Evolutionary conservation across 2,113 vertebrate species (phyloP), one percentile per base, ranked within the genome.

Genomic region (Mastomys coucha): DNA sequence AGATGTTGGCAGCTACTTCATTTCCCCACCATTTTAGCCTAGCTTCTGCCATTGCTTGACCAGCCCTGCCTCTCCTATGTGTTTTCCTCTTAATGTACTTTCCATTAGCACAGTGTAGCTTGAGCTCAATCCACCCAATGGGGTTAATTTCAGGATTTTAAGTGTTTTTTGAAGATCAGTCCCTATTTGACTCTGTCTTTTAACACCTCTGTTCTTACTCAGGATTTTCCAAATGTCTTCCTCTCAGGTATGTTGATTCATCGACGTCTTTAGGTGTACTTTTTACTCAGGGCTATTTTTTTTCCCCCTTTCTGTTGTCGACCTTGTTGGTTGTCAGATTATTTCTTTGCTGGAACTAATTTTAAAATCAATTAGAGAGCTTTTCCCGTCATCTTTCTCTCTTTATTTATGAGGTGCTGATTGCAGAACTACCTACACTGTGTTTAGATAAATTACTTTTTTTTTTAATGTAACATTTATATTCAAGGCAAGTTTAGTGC

Each of bases 361-460:
- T 97, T 97, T 97, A 96, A 97, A 97, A 97, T 98, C 96, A 97
- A 97, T 97, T 98, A 97, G 96, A 95, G 94, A 78, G 94, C 91
- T 93, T 97, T 97, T 95, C 69, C 91, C 77, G 86, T 98, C 96
- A 97, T 96, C 97, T 98, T 97, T 96, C 95, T 95, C 73, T 97
- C 92, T 97, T 97, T 98, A 96, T 98, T 97, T 98, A 97, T 97
- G 96, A 98, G 96, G 49, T 96, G 92, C 96, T 97, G 97, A 97
- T 97, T 97, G 95, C 97, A 95, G 91, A 97, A 82, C 97, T 97
- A 97, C 94, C 97, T 97, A 97, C 76, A 91, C 96, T 93, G 96
- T 97, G 90, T 97, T 97, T 97, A 97, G 91, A 97, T 96, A 96
- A 97, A 95, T 97, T 96, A 86, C 93, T 0, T 75, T 92, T 72